These are phyloP conservation scores for Argentina silus DNA, from an alignment of 2,797 vertebrate genomes.

Conservation along the genomic window DNA sequence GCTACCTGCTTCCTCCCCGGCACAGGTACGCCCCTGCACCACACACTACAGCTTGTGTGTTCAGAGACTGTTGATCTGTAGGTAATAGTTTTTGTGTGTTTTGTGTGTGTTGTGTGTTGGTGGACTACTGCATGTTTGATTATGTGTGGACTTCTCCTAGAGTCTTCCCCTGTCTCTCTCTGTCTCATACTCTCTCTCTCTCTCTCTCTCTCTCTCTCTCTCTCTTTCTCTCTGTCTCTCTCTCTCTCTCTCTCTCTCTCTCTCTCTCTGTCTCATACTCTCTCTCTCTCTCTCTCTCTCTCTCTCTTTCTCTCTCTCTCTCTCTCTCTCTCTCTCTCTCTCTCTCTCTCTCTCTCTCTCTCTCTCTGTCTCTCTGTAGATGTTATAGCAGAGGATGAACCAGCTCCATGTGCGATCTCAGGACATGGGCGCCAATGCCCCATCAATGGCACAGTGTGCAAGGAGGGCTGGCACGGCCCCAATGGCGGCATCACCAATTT, in stretches of 20 bases:
- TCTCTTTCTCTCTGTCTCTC: neutral
- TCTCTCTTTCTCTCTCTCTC: neutral
- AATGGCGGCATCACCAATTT: constrained; percentile 99
- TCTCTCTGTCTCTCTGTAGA: constrained; percentile 66
- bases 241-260: neutral
- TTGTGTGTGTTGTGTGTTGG: constrained; percentile 1
- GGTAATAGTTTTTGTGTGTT: neutral
- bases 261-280: neutral
- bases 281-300: neutral
- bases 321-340: neutral
- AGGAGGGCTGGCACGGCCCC: constrained; percentile 94
- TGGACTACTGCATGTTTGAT: neutral
- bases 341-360: neutral
- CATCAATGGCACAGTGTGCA: constrained; percentile 91
- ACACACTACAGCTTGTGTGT: neutral
- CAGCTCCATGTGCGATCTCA: constrained; percentile 95
- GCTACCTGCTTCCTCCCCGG: constrained; percentile 91
- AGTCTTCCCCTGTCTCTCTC: neutral
- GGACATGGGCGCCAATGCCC: constrained; percentile 93
- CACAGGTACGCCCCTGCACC: constrained; percentile 78
- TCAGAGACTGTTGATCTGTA: neutral
- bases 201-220: neutral
- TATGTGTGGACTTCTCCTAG: neutral
- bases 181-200: neutral
- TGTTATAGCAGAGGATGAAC: constrained; percentile 89